These are phyloP conservation scores for Triplophysa siluroides DNA, from an alignment of 2,113 vertebrate genomes.

Conservation along the genomic window DNA sequence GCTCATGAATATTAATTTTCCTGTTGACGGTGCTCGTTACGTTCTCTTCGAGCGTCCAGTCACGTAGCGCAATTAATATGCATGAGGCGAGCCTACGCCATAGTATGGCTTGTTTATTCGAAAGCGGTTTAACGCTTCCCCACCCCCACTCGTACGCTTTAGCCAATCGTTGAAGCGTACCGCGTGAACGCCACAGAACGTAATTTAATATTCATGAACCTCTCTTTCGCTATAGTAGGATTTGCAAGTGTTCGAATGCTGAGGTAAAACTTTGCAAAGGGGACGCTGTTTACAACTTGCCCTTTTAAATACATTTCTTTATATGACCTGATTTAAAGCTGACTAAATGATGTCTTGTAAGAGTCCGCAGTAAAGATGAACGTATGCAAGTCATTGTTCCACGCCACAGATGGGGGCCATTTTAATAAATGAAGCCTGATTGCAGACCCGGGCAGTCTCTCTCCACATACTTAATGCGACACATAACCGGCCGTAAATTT, in stretches of 20 bases:
- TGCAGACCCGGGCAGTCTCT: background rate
- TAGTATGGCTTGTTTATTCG: background rate
- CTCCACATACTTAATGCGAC: background rate
- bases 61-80: background rate
- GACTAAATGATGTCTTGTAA: background rate
- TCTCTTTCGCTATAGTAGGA: background rate
- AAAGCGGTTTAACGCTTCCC: background rate
- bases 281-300: background rate
- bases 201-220: conserved; percentile 22
- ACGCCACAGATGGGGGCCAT: conserved; percentile 49
- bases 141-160: too few relatives aligned
- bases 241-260: background rate
- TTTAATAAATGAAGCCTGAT: conserved; percentile 50
- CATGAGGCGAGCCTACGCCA: background rate
- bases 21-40: background rate
- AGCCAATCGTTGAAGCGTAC: background rate
- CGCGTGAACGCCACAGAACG: background rate
- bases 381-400: conserved; percentile 49
- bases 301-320: background rate
- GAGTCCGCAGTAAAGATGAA: background rate
- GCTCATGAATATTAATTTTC: background rate
- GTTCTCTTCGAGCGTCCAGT: background rate
- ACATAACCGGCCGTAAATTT: background rate
- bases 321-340: background rate
- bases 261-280: conserved; percentile 34